Percentiles rank a stretch among this genome's conserved stretches.
phyloP scores from a whole-genome alignment of 92 coral and sea anemone species.

The Epizoanthus ramosus region DNA sequence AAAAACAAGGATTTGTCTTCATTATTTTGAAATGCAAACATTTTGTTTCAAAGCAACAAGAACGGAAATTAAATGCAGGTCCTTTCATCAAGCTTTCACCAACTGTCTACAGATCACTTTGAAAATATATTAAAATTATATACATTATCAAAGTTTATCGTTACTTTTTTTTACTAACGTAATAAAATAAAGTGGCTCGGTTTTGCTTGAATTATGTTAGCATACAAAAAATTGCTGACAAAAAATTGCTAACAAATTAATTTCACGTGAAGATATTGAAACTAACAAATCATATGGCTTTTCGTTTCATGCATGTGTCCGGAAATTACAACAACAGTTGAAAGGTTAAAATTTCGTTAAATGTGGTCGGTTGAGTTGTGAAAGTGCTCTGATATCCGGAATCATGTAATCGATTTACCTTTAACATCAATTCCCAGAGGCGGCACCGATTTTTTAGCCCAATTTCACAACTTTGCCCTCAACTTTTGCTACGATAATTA shows the following conservation, averaged over 20 bases:
- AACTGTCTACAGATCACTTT: background rate
- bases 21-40: constrained; percentile 1
- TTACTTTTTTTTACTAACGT: background rate
- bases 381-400: too few relatives aligned
- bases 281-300: constrained; percentile 18
- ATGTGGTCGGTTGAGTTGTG: background rate
- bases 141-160: background rate
- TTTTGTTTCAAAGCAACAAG: constrained; percentile 35
- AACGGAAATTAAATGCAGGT: constrained; percentile 7
- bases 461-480: too few relatives aligned
- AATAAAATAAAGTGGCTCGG: background rate
- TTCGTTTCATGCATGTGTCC: constrained; percentile 17
- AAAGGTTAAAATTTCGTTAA: constrained; percentile 25
- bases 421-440: too few relatives aligned
- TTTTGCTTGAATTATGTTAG: background rate
- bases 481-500: too few relatives aligned
- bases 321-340: constrained; percentile 36
- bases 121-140: too few relatives aligned
- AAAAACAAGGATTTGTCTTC: constrained; percentile 18
- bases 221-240: background rate
- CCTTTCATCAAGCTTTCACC: constrained; percentile 12
- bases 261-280: background rate
- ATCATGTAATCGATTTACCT: too few relatives aligned
- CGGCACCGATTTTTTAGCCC: too few relatives aligned
- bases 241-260: background rate